phyloP scores from a whole-genome alignment of 2,113 vertebrate genomes.

The Coregonus clupeaformis region DNA sequence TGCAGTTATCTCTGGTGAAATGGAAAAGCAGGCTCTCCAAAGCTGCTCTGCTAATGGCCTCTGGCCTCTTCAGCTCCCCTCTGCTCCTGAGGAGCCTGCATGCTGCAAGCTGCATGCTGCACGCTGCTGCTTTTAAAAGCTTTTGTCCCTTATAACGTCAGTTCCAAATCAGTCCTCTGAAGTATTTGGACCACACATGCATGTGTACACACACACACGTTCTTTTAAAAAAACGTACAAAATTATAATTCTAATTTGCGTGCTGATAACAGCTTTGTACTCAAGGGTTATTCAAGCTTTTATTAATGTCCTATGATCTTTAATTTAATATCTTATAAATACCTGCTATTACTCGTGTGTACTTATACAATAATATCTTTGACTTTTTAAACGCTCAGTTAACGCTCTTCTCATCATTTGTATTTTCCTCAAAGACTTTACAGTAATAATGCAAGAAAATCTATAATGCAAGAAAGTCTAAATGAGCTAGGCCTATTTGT shows the following conservation, averaged over 20 bases:
- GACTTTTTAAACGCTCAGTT: too few species aligned
- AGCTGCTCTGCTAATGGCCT: slow-evolving; percentile 60
- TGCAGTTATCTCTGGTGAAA: slow-evolving; percentile 67
- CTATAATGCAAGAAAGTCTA: too few species aligned
- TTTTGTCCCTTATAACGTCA: slow-evolving; percentile 66
- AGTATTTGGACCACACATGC: slow-evolving; percentile 60
- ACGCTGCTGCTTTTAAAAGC: slow-evolving; percentile 65
- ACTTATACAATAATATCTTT: too few species aligned
- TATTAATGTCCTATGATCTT: too few species aligned
- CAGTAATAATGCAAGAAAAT: too few species aligned
- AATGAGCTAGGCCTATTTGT: slow-evolving; percentile 28
- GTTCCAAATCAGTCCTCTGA: slow-evolving; percentile 58
- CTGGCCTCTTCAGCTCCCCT: slow-evolving; percentile 69
- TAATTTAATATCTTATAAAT: too few species aligned
- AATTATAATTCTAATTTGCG: too few species aligned
- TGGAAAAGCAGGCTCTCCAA: slow-evolving; percentile 71
- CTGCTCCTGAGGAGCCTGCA: slow-evolving; percentile 65
- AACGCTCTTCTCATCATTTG: too few species aligned
- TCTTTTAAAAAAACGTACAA: slow-evolving; percentile 2
- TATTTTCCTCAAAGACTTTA: too few species aligned
- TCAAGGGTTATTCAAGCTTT: too few species aligned
- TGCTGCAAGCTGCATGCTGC: slow-evolving; percentile 27
- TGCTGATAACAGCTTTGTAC: too few species aligned
- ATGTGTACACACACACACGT: slow-evolving; percentile 37
- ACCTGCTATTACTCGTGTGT: too few species aligned